These are phyloP conservation scores for Pluvianellus socialis DNA, from an alignment of 2,113 vertebrate species.

Conservation along the genomic window DNA sequence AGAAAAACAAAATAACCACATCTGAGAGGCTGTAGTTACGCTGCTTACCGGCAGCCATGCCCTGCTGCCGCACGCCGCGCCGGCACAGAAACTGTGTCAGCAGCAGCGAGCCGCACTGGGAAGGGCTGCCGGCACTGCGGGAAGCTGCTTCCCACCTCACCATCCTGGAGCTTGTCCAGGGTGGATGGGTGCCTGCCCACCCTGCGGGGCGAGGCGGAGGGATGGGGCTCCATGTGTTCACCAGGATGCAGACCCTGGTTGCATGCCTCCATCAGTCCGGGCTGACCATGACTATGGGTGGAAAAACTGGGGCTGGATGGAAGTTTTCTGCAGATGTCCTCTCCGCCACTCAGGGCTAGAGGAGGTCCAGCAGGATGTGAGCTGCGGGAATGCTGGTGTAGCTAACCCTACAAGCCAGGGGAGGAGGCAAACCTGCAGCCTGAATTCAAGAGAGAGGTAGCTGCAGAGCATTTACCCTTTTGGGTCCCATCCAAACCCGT, in stretches of 20 bases:
- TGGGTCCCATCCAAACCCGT: not conserved
- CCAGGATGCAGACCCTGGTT: not conserved
- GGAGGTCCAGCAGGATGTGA: not conserved
- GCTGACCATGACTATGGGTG: not conserved
- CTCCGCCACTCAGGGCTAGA: not conserved
- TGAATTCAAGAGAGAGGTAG: not conserved
- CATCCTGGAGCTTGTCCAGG: not conserved
- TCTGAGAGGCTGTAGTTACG: not conserved
- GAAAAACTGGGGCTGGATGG: not conserved
- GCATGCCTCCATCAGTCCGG: not conserved
- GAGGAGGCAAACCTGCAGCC: not conserved
- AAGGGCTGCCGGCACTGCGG: rapidly evolving
- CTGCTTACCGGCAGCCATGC: not conserved
- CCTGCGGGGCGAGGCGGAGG: rapidly evolving
- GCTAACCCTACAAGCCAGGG: not conserved
- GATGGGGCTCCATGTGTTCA: rapidly evolving
- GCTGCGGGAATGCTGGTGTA: not conserved
- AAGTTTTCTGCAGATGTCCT: not conserved
- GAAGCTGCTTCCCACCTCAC: not conserved
- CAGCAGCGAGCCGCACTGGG: rapidly evolving
- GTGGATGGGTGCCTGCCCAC: not conserved
- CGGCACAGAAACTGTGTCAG: not conserved
- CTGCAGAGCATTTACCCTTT: not conserved
- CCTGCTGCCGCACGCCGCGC: not conserved
- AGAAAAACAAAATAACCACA: not conserved